phyloP scores from a whole-genome alignment of 2,888 invertebrate genomes.

The Ichneumon xanthorius region DNA sequence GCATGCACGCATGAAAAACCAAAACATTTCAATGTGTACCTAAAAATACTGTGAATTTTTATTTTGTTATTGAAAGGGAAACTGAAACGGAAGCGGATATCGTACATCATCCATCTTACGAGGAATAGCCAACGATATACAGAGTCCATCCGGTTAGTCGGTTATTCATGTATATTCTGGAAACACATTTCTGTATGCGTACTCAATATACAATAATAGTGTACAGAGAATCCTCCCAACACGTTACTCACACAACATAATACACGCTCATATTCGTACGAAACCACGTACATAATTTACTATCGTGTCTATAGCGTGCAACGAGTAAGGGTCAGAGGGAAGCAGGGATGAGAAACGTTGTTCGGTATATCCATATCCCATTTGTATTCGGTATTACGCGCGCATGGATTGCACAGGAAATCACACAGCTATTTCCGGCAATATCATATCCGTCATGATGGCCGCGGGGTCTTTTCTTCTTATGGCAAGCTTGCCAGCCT shows the following conservation, averaged over 20 bases:
- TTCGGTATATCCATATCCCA: constrained; percentile 76
- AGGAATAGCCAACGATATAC: constrained; percentile 73
- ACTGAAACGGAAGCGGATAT: constrained; percentile 55
- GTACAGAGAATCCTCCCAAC: constrained; percentile 29
- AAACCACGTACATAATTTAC: constrained; percentile 78
- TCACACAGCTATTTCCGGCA: constrained; percentile 81
- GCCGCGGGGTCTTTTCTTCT: constrained; percentile 12
- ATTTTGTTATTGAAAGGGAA: constrained; percentile 40
- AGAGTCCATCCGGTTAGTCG: constrained; percentile 69
- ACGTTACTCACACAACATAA: constrained; percentile 64
- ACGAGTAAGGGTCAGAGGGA: constrained; percentile 11
- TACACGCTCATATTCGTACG: constrained; percentile 59
- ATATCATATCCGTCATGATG: constrained; percentile 80
- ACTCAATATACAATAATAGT: constrained; percentile 45
- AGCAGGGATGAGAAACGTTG: constrained; percentile 26
- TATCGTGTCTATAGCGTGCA: constrained; percentile 51
- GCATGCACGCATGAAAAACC: too few relatives aligned
- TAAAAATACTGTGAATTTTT: not conserved
- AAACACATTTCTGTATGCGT: constrained; percentile 46
- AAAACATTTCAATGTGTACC: too few relatives aligned
- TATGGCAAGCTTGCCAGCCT: not conserved
- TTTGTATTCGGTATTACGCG: constrained; percentile 80
- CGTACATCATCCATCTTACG: constrained; percentile 72
- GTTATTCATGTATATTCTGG: constrained; percentile 70
- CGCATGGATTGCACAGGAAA: constrained; percentile 79